Base-by-base conservation (phyloP, 2,888 invertebrate species). In the Amiota communis region DNA sequence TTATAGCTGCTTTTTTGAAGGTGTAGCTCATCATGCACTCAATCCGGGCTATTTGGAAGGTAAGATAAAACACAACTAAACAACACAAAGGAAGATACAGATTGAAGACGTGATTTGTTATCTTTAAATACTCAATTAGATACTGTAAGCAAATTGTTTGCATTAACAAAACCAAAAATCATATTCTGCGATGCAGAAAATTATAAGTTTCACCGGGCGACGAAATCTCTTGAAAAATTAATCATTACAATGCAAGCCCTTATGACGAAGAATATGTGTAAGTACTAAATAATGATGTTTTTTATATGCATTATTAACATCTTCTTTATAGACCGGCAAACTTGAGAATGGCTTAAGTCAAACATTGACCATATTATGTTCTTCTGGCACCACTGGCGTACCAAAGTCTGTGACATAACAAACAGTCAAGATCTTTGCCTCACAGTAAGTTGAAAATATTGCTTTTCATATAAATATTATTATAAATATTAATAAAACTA, bases 1-100 rank as follows among this genome's bases (percentile, higher is more conserved):
- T 13, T 81, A 86, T 64, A 87, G 87, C 8, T 84, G 85, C 8
- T 75, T 86, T 15, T 85, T 87, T 70, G 85, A 85, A 74, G 83
- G 82, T 11, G 82, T 84, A 0, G 78, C 84, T n/a, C 80, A 84
- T 48, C 86, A 86, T 68, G 82, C 84, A 17, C 76, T 87, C 46
- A 86, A 84, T 70, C 59, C 59, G 20, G 17, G 3, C 12, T 12
- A 59, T 59, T 17, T 13, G 11, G 46, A 20, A 11, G 36, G 63
- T 46, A 63, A 63, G 8, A 4, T 36, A 4, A 36, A 13, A 36
- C 4, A 59, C 2, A 1, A 15, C 23, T 59, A 17, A 6, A 8
- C 6, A 59, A 59, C 23, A n/a, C 6, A 1, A 2, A 36, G 2
- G 36, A 2, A 36, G 36, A 36, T 36, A 36, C 2, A 36, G 8